A percentile compares a stretch with the other conserved stretches of the same genome.
Conservation (phyloP, 2,888 invertebrate genomes). For the Erpobdella octoculata region DNA sequence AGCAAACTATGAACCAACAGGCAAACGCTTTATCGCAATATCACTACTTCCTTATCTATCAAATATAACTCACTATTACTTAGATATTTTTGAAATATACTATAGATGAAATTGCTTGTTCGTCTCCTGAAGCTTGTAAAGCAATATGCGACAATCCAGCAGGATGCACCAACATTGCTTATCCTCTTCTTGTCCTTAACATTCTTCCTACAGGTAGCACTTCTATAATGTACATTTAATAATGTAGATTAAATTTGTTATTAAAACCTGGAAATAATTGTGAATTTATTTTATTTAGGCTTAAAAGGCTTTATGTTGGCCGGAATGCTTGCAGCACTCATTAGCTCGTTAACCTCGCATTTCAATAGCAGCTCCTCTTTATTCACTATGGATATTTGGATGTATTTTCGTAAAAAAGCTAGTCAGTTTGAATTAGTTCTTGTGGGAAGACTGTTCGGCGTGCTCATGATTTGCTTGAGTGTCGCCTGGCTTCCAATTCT, state of each 20-base stretch:
- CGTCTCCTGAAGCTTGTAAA: conserved; percentile 53
- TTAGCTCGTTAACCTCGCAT: conserved; percentile 55
- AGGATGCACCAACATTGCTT: conserved; percentile 56
- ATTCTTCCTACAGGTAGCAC: conserved; percentile 53
- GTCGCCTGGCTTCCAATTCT: conserved; percentile 53
- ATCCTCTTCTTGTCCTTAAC: conserved; percentile 55
- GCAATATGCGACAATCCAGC: conserved; percentile 52
- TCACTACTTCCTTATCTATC: no score
- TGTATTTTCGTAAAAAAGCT: conserved; percentile 32
- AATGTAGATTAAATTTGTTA: background rate
- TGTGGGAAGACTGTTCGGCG: conserved; percentile 46
- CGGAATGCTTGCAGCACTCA: conserved; percentile 55
- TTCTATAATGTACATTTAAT: background rate
- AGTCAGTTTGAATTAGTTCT: conserved; percentile 37
- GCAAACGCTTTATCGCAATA: no score
- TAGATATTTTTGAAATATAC: background rate
- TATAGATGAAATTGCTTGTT: conserved; percentile 54
- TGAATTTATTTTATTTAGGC: no score
- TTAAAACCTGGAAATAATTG: no score
- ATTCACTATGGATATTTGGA: conserved; percentile 55
- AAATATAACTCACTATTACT: no score
- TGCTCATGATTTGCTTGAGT: conserved; percentile 47
- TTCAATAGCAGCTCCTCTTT: conserved; percentile 55
- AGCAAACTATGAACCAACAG: no score
- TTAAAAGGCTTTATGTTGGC: conserved; percentile 47